phyloP scores from a whole-genome alignment of 2,113 vertebrate genomes.

The Cisticola juncidis region DNA sequence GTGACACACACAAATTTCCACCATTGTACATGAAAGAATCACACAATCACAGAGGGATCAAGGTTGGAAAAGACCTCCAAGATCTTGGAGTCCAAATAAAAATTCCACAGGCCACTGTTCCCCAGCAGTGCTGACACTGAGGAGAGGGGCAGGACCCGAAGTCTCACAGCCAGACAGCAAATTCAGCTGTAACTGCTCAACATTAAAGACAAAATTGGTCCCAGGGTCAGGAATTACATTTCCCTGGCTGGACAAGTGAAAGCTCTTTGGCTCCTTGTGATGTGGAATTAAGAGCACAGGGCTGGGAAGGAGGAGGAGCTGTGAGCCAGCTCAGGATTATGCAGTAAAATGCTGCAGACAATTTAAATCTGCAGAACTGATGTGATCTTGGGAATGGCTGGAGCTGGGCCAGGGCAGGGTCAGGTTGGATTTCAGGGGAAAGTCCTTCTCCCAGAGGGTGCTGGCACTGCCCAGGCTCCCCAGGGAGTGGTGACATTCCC shows the following conservation, averaged over 20 bases:
- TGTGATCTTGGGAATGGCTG: neutral
- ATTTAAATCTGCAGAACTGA: neutral
- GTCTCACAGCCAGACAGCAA: neutral
- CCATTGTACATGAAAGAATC: neutral
- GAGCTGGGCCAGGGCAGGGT: neutral
- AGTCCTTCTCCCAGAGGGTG: neutral
- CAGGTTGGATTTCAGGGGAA: fast-evolving
- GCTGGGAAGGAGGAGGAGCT: neutral
- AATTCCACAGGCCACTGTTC: neutral
- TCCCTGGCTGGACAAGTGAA: neutral
- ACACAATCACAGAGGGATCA: neutral
- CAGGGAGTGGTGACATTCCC: neutral
- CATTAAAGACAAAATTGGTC: neutral
- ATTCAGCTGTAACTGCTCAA: neutral
- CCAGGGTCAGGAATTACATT: neutral
- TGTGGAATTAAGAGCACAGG: neutral
- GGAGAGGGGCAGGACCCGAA: neutral
- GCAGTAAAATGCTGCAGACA: neutral
- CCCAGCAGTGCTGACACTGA: neutral
- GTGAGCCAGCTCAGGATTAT: neutral
- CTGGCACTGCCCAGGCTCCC: neutral
- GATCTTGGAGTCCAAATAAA: neutral
- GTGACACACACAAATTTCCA: neutral
- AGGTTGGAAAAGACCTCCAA: neutral
- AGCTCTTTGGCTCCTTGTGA: neutral